Percentiles rank a stretch among this genome's conserved stretches.
phyloP scores from a whole-genome alignment of 2,797 vertebrate species.

The Psittacula derbiana region DNA sequence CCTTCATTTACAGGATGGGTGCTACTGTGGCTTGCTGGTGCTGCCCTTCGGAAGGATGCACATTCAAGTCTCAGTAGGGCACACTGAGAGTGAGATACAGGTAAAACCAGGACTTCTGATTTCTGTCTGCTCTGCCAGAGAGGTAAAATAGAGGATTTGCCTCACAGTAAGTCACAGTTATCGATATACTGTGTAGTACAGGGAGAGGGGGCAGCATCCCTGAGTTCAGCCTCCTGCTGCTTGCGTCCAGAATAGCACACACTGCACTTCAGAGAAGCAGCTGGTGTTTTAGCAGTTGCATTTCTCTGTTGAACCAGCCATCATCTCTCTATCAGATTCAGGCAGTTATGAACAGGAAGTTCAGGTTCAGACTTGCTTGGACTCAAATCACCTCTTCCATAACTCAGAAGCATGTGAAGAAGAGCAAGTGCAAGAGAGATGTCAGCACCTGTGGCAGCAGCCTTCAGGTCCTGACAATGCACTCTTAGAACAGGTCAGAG shows the following conservation, averaged over 20 bases:
- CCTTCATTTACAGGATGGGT: neutral
- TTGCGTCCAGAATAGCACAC: fast-evolving
- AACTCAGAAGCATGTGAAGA: neutral
- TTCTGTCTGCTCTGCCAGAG: neutral
- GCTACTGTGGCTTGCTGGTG: neutral
- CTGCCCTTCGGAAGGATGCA: neutral
- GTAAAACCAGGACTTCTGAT: neutral
- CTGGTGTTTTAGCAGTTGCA: neutral
- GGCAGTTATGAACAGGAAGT: neutral
- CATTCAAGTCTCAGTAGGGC: neutral
- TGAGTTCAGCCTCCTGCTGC: neutral
- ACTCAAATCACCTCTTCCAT: neutral
- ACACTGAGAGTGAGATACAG: neutral
- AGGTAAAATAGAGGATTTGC: neutral
- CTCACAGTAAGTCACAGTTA: neutral
- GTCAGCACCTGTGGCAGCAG: neutral
- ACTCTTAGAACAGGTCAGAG: neutral
- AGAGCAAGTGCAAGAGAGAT: neutral
- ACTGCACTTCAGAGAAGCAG: neutral
- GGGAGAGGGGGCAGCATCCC: neutral
- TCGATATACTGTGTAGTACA: neutral
- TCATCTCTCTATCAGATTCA: neutral
- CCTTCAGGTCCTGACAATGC: fast-evolving
- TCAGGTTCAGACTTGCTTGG: neutral
- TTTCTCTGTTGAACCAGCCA: neutral